These are phyloP conservation scores for Xiphorhynchus elegans DNA, from an alignment of 2,113 vertebrate species.

Conservation along the genomic window DNA sequence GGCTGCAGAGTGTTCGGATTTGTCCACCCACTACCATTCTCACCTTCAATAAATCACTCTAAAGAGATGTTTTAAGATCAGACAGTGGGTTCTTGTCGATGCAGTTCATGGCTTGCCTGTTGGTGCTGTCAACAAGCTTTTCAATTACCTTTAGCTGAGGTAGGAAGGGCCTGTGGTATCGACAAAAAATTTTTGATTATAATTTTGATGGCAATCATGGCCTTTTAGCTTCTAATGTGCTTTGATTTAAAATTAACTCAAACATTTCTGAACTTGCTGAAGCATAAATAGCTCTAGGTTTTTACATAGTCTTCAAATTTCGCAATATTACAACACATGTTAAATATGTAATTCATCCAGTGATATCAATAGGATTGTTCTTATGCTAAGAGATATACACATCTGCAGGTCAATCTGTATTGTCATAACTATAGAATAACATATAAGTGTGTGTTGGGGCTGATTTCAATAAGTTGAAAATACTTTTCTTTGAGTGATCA, in stretches of 20 bases:
- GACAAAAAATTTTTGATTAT: background rate
- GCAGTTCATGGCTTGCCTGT: background rate
- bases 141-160: background rate
- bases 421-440: background rate
- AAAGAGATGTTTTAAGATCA: background rate
- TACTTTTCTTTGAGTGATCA: background rate
- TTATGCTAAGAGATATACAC: background rate
- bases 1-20: background rate
- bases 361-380: background rate
- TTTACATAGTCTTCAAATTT: background rate
- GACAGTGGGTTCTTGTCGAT: accelerated
- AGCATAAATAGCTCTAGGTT: background rate
- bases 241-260: background rate
- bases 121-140: background rate
- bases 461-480: background rate
- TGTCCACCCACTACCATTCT: background rate
- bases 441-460: background rate
- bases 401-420: background rate
- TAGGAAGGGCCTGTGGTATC: background rate
- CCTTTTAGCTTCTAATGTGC: background rate
- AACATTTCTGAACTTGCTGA: background rate
- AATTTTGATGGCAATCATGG: background rate
- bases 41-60: background rate
- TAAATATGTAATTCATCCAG: background rate
- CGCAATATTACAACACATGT: background rate